These are phyloP conservation scores for Megaceryle maxima DNA, from an alignment of 2,113 vertebrate genomes.

Conservation along the genomic window DNA sequence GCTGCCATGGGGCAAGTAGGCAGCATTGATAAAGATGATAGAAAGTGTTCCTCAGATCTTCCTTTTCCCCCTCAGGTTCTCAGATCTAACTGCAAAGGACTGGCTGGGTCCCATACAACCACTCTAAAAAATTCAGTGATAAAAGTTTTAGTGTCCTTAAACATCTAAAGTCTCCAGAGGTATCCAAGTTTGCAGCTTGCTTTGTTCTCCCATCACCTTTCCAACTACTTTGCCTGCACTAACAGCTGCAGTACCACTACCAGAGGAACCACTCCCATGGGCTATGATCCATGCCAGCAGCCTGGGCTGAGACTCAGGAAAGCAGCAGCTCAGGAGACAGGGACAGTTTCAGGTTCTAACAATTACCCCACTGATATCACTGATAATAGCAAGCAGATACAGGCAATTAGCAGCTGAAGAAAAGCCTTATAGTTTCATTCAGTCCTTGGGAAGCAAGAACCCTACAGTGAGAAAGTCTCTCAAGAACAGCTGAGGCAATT, in stretches of 20 bases:
- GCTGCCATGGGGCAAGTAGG: neutral
- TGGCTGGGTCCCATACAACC: neutral
- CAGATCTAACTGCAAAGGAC: neutral
- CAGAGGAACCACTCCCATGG: neutral
- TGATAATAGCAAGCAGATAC: neutral
- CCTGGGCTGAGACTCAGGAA: neutral
- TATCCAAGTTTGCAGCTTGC: rapidly evolving
- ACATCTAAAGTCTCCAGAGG: neutral
- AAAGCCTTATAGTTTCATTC: neutral
- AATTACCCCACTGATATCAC: neutral
- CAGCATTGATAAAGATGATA: neutral
- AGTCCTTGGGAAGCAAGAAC: neutral
- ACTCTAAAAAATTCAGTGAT: neutral
- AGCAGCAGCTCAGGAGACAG: neutral
- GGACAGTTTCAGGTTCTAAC: rapidly evolving
- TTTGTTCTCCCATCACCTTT: neutral
- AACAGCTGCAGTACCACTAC: neutral
- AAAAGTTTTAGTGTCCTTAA: neutral
- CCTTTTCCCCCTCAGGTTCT: neutral
- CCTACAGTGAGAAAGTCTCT: neutral
- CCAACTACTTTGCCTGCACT: neutral
- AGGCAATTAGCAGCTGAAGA: neutral
- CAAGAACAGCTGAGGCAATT: neutral
- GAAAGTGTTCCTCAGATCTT: neutral
- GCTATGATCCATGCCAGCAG: neutral